These are phyloP conservation scores for Clupea harengus DNA, from an alignment of 2,113 vertebrate species.

Conservation along the genomic window DNA sequence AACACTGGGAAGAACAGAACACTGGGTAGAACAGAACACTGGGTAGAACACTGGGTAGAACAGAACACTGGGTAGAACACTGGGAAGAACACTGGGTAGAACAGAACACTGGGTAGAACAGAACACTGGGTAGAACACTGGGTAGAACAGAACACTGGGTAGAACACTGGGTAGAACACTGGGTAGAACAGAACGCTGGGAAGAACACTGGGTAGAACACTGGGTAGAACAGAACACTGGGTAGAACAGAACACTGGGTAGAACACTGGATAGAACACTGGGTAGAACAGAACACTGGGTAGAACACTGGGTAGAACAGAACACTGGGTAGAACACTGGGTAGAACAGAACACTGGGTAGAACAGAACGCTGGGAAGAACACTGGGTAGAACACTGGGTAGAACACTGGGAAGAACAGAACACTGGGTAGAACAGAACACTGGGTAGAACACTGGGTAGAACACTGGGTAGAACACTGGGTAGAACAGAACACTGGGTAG, in stretches of 20 bases:
- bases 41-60: not conserved
- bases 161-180: not conserved
- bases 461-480: not conserved
- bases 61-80: not conserved
- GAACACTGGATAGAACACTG: not conserved
- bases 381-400: not conserved
- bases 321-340: too few relatives aligned
- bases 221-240: not conserved
- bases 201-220: too few relatives aligned
- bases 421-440: not conserved
- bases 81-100: not conserved
- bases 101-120: not conserved
- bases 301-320: not conserved
- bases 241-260: not conserved
- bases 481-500: not conserved
- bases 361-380: too few relatives aligned
- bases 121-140: too few relatives aligned
- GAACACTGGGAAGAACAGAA: too few relatives aligned
- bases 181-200: not conserved
- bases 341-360: not conserved
- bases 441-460: not conserved
- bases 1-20: too few relatives aligned
- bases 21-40: not conserved
- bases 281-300: too few relatives aligned
- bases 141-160: not conserved